phyloP scores from a whole-genome alignment of 2,888 invertebrate species.

The Chalcosyrphus nemorum region DNA sequence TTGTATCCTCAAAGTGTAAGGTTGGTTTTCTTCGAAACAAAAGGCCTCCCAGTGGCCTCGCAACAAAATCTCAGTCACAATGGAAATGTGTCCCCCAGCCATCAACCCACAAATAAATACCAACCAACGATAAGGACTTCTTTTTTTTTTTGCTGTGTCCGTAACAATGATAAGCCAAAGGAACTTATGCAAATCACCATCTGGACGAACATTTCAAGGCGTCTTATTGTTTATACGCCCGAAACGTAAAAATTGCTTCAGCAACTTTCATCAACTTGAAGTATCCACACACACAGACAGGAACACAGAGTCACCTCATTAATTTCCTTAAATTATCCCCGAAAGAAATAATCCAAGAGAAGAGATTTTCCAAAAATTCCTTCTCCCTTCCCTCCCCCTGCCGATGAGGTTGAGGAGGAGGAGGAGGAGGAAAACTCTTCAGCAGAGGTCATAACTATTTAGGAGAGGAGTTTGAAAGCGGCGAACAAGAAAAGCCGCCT shows the following conservation, averaged over 20 bases:
- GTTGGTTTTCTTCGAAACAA: neutral
- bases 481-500: neutral
- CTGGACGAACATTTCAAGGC: constrained; percentile 63
- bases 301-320: constrained; percentile 55
- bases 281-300: constrained; percentile 1
- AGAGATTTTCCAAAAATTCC: constrained; percentile 60
- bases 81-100: neutral
- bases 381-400: neutral
- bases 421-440: too few species aligned
- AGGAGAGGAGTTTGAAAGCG: constrained; percentile 10
- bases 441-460: constrained; percentile 66
- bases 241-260: constrained; percentile 24
- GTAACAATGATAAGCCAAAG: constrained; percentile 50
- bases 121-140: constrained; percentile 36
- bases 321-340: constrained; percentile 70
- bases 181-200: constrained; percentile 71
- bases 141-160: too few species aligned
- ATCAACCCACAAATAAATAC: neutral
- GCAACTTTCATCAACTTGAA: constrained; percentile 59
- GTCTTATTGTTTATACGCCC: constrained; percentile 35
- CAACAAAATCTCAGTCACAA: constrained; percentile 11
- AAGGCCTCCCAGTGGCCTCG: neutral
- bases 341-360: constrained; percentile 60
- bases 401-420: too few species aligned
- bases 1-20: neutral